These are phyloP conservation scores for Archips crataeganus DNA, from an alignment of 2,888 invertebrate genomes.

Conservation along the genomic window DNA sequence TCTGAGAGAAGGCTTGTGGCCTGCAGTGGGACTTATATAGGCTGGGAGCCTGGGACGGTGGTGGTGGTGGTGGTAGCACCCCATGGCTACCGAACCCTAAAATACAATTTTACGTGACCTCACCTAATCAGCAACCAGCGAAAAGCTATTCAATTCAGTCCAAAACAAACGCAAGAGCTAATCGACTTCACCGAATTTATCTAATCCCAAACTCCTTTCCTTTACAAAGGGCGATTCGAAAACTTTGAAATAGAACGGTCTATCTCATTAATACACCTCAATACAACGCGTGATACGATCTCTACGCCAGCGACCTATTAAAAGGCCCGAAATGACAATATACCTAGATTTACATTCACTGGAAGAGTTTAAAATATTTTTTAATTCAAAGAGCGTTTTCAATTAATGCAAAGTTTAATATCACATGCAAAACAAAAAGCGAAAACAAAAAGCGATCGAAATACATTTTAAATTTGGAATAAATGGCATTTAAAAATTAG, in stretches of 20 bases:
- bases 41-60: too few species aligned
- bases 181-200: constrained; percentile 47
- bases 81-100: too few species aligned
- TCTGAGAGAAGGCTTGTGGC: too few species aligned
- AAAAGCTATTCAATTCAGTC: background rate
- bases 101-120: too few species aligned
- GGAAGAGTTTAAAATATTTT: constrained; percentile 43
- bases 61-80: too few species aligned
- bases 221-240: constrained; percentile 38
- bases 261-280: constrained; percentile 79
- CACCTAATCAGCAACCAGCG: background rate
- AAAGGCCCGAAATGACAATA: constrained; percentile 73
- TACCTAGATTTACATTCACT: constrained; percentile 45
- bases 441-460: too few species aligned
- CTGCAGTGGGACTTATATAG: too few species aligned
- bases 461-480: too few species aligned
- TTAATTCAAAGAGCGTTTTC: too few species aligned
- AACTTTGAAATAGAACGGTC: constrained; percentile 61
- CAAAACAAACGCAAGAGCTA: constrained; percentile 38
- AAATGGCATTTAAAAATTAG: too few species aligned
- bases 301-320: constrained; percentile 75
- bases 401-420: too few species aligned
- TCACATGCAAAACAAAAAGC: too few species aligned
- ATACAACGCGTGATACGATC: constrained; percentile 75
- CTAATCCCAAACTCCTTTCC: constrained; percentile 37